Conservation (phyloP, 1,140 invertebrate genomes). For the Drosophila lacertosa region DNA sequence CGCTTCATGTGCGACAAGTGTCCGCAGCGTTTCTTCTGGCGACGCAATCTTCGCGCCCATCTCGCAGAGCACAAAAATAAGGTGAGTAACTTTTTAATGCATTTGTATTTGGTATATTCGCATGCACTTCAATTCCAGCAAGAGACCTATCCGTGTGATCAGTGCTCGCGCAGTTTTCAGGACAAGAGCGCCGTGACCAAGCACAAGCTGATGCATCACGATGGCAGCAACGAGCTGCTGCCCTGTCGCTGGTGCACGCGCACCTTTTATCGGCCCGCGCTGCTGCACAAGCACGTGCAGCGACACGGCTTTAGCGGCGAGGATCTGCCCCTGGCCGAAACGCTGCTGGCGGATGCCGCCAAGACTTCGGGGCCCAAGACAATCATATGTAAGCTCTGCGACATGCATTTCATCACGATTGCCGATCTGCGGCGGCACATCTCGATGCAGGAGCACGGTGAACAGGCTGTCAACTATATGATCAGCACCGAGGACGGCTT, state of each 20-base stretch:
- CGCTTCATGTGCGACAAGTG: slow-evolving; percentile 71
- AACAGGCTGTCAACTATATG: slow-evolving; percentile 52
- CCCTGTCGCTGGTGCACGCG: slow-evolving; percentile 85
- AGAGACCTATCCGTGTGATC: slow-evolving; percentile 84
- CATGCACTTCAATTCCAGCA: slow-evolving; percentile 38
- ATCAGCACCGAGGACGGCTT: slow-evolving; percentile 68
- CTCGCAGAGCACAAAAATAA: slow-evolving; percentile 67
- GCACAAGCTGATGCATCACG: slow-evolving; percentile 84
- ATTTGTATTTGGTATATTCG: too few species aligned
- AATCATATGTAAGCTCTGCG: slow-evolving; percentile 70
- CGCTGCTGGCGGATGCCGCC: slow-evolving; percentile 57
- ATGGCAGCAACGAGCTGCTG: slow-evolving; percentile 80
- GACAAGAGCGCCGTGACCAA: slow-evolving; percentile 85
- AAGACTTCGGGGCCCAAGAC: slow-evolving; percentile 60
- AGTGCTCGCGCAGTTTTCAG: slow-evolving; percentile 84
- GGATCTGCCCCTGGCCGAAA: slow-evolving; percentile 67
- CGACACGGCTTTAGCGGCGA: slow-evolving; percentile 64
- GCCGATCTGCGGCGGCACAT: slow-evolving; percentile 61
- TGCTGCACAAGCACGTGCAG: slow-evolving; percentile 73
- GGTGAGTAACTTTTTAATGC: slow-evolving; percentile 23
- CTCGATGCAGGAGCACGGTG: slow-evolving; percentile 40
- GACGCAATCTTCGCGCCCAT: slow-evolving; percentile 57
- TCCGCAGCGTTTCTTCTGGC: slow-evolving; percentile 71
- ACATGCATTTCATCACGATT: slow-evolving; percentile 62
- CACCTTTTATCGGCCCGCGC: slow-evolving; percentile 85